A percentile compares a stretch with the other conserved stretches of the same genome.
These are phyloP conservation scores for Pyxicephalus adspersus DNA, from an alignment of 2,113 vertebrate species.

Conservation along the genomic window DNA sequence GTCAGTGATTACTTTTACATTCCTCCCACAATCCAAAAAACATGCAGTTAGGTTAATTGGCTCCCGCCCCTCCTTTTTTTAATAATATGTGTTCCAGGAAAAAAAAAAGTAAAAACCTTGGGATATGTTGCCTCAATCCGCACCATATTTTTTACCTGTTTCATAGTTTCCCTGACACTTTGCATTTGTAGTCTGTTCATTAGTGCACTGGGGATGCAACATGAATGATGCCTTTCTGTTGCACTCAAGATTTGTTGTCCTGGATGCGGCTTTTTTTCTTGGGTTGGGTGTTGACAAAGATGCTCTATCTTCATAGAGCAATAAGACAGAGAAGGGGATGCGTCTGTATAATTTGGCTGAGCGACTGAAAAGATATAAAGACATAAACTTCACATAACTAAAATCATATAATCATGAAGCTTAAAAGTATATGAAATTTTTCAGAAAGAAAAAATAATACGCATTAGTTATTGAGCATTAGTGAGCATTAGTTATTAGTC, in stretches of 20 bases:
- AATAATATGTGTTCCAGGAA: not conserved
- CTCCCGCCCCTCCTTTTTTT: too few species aligned
- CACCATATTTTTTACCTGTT: slow-evolving; percentile 62
- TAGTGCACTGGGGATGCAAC: slow-evolving; percentile 62
- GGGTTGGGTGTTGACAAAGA: slow-evolving; percentile 44
- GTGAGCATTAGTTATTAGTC: too few species aligned
- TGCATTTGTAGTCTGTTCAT: slow-evolving; percentile 64
- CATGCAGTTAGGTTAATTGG: too few species aligned
- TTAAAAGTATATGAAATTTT: not conserved
- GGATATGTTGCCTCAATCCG: not conserved
- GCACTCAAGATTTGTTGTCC: not conserved
- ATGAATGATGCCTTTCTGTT: not conserved
- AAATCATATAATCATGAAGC: not conserved
- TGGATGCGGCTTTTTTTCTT: not conserved
- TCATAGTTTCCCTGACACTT: slow-evolving; percentile 62
- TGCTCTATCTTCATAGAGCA: slow-evolving; percentile 60
- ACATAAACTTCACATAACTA: too few species aligned
- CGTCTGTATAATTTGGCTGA: not conserved
- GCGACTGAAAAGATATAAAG: not conserved
- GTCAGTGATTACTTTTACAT: too few species aligned
- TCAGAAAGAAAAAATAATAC: too few species aligned
- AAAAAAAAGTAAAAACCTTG: not conserved
- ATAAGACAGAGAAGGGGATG: slow-evolving; percentile 57
- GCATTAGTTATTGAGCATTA: too few species aligned
- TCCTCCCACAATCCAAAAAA: too few species aligned